Evolutionary conservation across 1,140 invertebrate species (phyloP).

Genomic region (Neodiprion lecontei): DNA sequence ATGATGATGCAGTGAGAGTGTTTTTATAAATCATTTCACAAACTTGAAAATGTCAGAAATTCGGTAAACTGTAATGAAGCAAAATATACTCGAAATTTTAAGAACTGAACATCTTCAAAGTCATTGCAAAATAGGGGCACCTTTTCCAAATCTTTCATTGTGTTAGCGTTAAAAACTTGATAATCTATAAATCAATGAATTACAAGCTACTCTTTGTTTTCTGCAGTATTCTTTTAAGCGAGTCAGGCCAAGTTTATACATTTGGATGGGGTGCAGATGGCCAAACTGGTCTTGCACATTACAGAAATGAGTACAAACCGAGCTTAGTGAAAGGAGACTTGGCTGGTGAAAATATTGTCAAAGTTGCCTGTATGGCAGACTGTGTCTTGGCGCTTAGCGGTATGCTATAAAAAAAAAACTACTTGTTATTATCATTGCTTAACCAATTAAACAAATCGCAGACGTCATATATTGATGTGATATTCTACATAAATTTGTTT

Average conservation of each 20-base stretch:
- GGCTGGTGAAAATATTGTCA: slow-evolving; percentile 80
- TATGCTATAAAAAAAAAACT: slow-evolving; percentile 48
- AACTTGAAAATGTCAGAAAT: no score
- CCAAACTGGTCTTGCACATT: slow-evolving; percentile 87
- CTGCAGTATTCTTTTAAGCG: slow-evolving; percentile 81
- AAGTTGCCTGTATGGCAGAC: slow-evolving; percentile 82
- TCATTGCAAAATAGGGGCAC: no score
- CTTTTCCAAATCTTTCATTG: no score
- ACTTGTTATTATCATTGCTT: slow-evolving; percentile 8
- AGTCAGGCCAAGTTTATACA: slow-evolving; percentile 81
- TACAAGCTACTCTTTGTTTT: slow-evolving; percentile 18
- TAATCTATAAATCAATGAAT: no score
- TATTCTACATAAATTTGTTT: no score
- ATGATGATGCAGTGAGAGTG: no score
- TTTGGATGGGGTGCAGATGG: slow-evolving; percentile 96
- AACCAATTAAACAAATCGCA: not conserved
- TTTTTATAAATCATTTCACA: no score
- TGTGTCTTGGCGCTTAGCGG: slow-evolving; percentile 90
- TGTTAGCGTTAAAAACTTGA: no score
- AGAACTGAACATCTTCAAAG: no score
- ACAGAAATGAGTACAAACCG: slow-evolving; percentile 67
- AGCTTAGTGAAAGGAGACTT: slow-evolving; percentile 81
- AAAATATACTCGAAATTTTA: no score
- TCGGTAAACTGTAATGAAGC: no score
- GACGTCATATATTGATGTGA: no score